A percentile compares a stretch with the other conserved stretches of the same genome.
Conservation (phyloP, 2,888 invertebrate species). For the Venusia cambrica region DNA sequence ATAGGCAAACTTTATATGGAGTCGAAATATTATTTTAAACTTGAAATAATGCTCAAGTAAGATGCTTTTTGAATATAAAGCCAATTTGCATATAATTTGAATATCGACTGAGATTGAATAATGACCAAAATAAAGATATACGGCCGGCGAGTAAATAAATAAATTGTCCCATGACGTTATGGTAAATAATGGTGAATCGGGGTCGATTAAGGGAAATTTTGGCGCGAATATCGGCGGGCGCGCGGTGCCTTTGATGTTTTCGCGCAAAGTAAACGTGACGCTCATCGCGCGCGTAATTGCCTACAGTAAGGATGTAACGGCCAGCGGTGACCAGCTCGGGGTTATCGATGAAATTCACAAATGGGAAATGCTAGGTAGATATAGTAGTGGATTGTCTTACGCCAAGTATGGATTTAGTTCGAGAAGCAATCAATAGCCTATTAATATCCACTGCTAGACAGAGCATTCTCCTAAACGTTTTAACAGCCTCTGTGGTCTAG, state of each 20-base stretch:
- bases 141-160: slow-evolving; percentile 26
- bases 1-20: too few species aligned
- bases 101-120: slow-evolving; percentile 18
- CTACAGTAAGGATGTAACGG: slow-evolving; percentile 41
- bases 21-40: too few species aligned
- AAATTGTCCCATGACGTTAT: slow-evolving; percentile 24
- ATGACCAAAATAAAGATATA: slow-evolving; percentile 24
- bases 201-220: slow-evolving; percentile 55
- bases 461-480: too few species aligned
- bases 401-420: too few species aligned
- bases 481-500: too few species aligned
- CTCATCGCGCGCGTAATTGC: slow-evolving; percentile 53
- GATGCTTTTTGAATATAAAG: too few species aligned
- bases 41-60: slow-evolving; percentile 1
- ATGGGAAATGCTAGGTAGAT: neutral
- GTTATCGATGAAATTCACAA: slow-evolving; percentile 13
- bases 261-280: slow-evolving; percentile 68
- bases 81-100: slow-evolving; percentile 23
- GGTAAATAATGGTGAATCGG: slow-evolving; percentile 35
- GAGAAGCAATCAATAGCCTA: too few species aligned
- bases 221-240: slow-evolving; percentile 48
- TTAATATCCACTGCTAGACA: too few species aligned
- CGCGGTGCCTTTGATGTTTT: slow-evolving; percentile 58
- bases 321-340: slow-evolving; percentile 1
- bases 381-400: slow-evolving; percentile 4